A percentile compares a stretch with the other conserved stretches of the same genome.
Evolutionary conservation across 1,140 invertebrate species (phyloP).

Genomic region (Diabrotica virgifera): DNA sequence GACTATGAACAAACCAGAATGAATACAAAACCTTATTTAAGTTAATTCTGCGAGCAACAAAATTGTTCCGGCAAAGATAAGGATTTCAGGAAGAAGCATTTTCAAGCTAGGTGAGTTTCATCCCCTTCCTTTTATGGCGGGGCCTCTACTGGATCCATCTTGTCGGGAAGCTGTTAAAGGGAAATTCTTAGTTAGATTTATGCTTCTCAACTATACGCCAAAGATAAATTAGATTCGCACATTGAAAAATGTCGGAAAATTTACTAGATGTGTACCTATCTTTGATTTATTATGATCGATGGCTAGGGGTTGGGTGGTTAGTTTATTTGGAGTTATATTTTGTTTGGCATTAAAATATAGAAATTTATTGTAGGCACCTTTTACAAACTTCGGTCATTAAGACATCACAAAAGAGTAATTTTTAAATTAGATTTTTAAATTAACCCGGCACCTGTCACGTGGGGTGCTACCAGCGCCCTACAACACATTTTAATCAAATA

Average conservation of each 20-base stretch:
- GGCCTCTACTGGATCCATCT: background rate
- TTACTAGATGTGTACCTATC: background rate
- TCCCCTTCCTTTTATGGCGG: background rate
- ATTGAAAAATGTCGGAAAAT: background rate
- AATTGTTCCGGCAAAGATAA: background rate
- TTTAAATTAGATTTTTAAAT: too few species aligned
- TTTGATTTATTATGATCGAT: too few species aligned
- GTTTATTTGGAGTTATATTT: too few species aligned
- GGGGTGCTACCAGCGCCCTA: too few species aligned
- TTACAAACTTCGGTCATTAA: too few species aligned
- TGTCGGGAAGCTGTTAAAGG: slow-evolving; percentile 1
- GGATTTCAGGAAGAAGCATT: slow-evolving; percentile 1
- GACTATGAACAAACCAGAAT: background rate
- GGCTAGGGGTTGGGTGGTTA: too few species aligned
- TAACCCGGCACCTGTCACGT: too few species aligned
- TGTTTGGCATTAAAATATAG: too few species aligned
- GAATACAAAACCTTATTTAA: background rate
- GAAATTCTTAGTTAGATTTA: background rate
- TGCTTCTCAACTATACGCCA: background rate
- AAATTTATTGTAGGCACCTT: too few species aligned
- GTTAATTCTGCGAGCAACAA: background rate
- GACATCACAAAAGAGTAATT: too few species aligned
- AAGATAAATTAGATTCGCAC: background rate
- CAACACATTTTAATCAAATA: too few species aligned
- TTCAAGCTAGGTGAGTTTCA: background rate